phyloP scores from a whole-genome alignment of 2,888 invertebrate genomes.

The Acanthococcus lagerstroemiae region DNA sequence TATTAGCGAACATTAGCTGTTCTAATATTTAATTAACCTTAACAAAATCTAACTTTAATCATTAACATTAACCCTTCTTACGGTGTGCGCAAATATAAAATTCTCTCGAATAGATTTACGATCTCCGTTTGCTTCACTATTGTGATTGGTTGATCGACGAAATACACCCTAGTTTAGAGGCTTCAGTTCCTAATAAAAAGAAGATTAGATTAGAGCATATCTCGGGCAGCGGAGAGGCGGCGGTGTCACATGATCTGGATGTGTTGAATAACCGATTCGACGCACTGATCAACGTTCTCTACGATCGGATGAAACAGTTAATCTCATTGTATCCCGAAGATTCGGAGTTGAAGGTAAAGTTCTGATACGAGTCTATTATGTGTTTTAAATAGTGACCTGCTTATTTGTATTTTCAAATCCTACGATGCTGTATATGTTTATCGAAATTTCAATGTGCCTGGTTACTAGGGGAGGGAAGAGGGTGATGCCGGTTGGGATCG shows the following conservation, averaged over 20 bases:
- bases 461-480: too few species aligned
- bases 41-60: too few species aligned
- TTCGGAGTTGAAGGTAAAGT: slow-evolving; percentile 61
- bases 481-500: too few species aligned
- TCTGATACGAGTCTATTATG: too few species aligned
- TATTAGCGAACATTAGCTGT: too few species aligned
- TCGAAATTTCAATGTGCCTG: too few species aligned
- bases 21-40: too few species aligned
- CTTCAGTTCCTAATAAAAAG: slow-evolving; percentile 42
- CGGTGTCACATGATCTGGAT: slow-evolving; percentile 66
- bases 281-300: slow-evolving; percentile 56
- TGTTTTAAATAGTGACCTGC: neutral
- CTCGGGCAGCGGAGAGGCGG: slow-evolving; percentile 51
- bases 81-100: neutral
- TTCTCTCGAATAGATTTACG: slow-evolving; percentile 59
- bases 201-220: slow-evolving; percentile 39
- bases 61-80: slow-evolving; percentile 29
- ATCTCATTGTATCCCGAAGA: slow-evolving; percentile 60
- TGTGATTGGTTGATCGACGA: slow-evolving; percentile 72
- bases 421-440: too few species aligned
- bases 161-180: slow-evolving; percentile 69
- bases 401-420: neutral
- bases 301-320: slow-evolving; percentile 58
- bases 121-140: slow-evolving; percentile 73
- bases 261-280: slow-evolving; percentile 69